Evolutionary conservation across 1,140 invertebrate species (phyloP), one percentile per base, ranked within the genome.

Genomic region (Rhyzopertha dominica): DNA sequence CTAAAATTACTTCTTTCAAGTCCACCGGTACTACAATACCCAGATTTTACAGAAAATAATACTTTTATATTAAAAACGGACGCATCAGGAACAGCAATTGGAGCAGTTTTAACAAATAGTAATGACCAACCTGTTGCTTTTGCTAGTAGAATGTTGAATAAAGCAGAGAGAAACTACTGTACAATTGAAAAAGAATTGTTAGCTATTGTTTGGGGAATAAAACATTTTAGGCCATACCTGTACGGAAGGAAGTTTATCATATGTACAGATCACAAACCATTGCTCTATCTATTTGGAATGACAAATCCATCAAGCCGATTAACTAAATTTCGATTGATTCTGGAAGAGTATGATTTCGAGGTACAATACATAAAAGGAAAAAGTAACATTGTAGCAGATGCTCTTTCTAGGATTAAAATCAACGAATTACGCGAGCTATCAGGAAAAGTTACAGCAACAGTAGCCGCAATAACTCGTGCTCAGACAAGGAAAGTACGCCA

Each of bases 1-100:
- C 46, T 20, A 34, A 43, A 51, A 44, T 51, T 39, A 26, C 5
- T 54, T 23, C 22, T 50, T 12, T 43, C 23, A 24, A 40, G 50
- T 19, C 36, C 47, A 17, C 49, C 50, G 24, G 40, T 60, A 9
- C 28, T 66, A 23, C 28, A 51, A 41, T 55, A 58, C 26, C 58
- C 59, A 9, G 54, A 65, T 54, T 56, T 62, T 37, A 37, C 20
- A 5, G 45, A 57, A 48, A n/a, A n/a, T n/a, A n/a, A n/a, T n/a
- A 43, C 49, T 8, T 66, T 67, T 41, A 52, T 56, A 5, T 41
- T 69, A 17, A 58, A 54, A 17, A 58, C 49, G 1, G 65, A 66
- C 37, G 61, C 58, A 8, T 49, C 41, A 10, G 51, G 52, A 12
- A 34, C 31, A 36, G 53, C 49, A 5, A 42, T 62, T 26, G 56